These are phyloP conservation scores for Orgyia antiqua DNA, from an alignment of 2,888 invertebrate species.

Conservation along the genomic window DNA sequence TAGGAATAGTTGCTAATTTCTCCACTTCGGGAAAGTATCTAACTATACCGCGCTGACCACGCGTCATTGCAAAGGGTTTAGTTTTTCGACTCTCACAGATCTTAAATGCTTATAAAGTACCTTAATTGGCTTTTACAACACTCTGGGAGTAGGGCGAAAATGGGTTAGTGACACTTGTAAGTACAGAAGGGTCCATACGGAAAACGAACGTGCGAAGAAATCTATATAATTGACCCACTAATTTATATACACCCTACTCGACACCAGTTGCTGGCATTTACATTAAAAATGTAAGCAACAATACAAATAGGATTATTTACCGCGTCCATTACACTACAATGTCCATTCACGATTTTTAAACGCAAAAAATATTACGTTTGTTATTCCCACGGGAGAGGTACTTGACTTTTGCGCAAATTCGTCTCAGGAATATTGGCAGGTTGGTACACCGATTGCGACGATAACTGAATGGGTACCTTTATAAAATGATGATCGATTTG, in stretches of 20 bases:
- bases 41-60: too few species aligned
- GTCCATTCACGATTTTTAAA: slow-evolving; percentile 52
- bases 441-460: slow-evolving; percentile 36
- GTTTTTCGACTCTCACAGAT: too few species aligned
- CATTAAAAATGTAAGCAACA: slow-evolving; percentile 43
- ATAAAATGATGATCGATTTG: slow-evolving; percentile 62
- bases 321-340: slow-evolving; percentile 60
- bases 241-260: slow-evolving; percentile 33
- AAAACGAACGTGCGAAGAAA: too few species aligned
- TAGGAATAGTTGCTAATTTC: too few species aligned
- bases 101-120: too few species aligned
- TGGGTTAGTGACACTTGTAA: too few species aligned
- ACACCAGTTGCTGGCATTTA: slow-evolving; percentile 34
- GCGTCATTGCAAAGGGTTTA: too few species aligned
- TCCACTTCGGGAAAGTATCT: too few species aligned
- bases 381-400: slow-evolving; percentile 48
- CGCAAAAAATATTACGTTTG: slow-evolving; percentile 37
- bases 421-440: slow-evolving; percentile 39
- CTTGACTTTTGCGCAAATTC: slow-evolving; percentile 47
- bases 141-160: too few species aligned
- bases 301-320: slow-evolving; percentile 69
- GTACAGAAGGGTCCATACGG: too few species aligned
- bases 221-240: too few species aligned
- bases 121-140: too few species aligned
- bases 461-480: slow-evolving; percentile 34